Evolutionary conservation across 2,888 invertebrate genomes (phyloP).

Genomic region (Mythimna impura): DNA sequence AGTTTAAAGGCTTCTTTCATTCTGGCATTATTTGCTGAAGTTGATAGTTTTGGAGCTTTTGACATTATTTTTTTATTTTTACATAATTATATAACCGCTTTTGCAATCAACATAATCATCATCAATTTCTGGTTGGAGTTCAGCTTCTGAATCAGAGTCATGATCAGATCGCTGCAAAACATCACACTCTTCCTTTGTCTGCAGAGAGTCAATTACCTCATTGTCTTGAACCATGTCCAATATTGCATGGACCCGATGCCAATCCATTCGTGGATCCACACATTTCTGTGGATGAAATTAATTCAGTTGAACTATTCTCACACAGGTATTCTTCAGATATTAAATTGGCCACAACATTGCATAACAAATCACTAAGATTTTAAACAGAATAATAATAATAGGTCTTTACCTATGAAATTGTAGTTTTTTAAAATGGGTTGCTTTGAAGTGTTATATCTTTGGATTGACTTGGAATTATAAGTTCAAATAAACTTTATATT

Average conservation of each 20-base stretch:
- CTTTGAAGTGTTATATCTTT: no score
- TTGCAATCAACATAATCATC: constrained; percentile 76
- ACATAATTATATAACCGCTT: constrained; percentile 79
- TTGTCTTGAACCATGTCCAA: constrained; percentile 86
- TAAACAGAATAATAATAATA: constrained; percentile 9
- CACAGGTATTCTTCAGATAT: constrained; percentile 60
- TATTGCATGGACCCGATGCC: constrained; percentile 88
- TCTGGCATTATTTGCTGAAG: constrained; percentile 66
- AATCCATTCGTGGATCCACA: constrained; percentile 89
- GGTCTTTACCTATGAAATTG: no score
- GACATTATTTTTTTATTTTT: constrained; percentile 76
- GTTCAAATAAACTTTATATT: no score
- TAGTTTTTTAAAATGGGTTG: no score
- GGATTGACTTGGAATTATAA: no score
- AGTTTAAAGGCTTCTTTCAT: constrained; percentile 70
- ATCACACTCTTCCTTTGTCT: constrained; percentile 84
- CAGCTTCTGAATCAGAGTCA: constrained; percentile 83
- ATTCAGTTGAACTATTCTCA: constrained; percentile 85
- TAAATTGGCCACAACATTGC: constrained; percentile 40
- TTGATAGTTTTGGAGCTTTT: constrained; percentile 73
- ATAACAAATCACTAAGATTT: constrained; percentile 24
- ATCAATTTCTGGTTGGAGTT: constrained; percentile 76
- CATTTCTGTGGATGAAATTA: constrained; percentile 88
- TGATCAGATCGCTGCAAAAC: constrained; percentile 83
- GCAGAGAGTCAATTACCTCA: constrained; percentile 85